A percentile compares a stretch with the other conserved stretches of the same genome.
Conservation (phyloP, 2,113 vertebrate species). For the Equus quagga region DNA sequence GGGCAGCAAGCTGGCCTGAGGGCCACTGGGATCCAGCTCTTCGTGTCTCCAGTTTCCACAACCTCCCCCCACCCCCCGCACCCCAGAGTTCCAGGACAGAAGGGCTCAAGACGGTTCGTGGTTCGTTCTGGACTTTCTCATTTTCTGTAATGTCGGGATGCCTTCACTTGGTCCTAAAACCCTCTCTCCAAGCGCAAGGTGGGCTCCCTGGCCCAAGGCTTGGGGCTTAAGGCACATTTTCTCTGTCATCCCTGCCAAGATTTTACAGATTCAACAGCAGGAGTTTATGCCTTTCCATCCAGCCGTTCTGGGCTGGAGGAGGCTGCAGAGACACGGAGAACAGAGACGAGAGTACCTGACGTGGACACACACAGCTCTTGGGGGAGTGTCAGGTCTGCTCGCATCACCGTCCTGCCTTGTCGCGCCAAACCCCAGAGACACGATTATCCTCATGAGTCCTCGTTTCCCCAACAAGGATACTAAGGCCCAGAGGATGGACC, state of each 20-base stretch:
- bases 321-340: not conserved
- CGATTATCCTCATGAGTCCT: not conserved
- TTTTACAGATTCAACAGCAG: rapidly evolving
- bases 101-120: no score
- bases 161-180: not conserved
- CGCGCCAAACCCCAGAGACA: not conserved
- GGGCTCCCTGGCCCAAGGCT: not conserved
- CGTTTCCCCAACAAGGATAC: not conserved
- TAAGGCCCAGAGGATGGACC: rapidly evolving
- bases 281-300: not conserved
- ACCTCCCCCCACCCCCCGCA: no score
- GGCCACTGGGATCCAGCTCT: not conserved
- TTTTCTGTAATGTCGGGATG: not conserved
- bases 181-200: not conserved
- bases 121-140: not conserved
- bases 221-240: not conserved
- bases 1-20: not conserved
- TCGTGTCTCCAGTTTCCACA: no score
- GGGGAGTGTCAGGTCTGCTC: not conserved
- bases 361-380: not conserved
- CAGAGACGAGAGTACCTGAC: rapidly evolving
- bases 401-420: not conserved
- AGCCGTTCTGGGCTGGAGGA: not conserved
- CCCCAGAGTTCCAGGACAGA: not conserved
- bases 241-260: not conserved